Evolutionary conservation across 2,888 invertebrate species (phyloP), one percentile per base, ranked within the genome.

Genomic region (Cryptocephalus primarius): DNA sequence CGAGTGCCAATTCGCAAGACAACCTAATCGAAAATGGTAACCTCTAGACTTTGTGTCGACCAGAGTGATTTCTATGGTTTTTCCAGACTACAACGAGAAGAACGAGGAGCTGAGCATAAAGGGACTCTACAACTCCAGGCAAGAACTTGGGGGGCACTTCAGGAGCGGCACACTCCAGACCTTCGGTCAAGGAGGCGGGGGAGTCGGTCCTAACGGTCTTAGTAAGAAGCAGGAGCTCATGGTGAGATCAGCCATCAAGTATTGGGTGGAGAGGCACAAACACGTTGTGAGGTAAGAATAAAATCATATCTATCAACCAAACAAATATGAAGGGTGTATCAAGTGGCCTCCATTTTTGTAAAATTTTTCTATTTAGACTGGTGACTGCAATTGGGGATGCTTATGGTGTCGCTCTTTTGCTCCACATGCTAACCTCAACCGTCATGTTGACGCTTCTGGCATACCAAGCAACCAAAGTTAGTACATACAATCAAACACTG

Each of bases 221-320:
- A 82, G 83, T 0, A 83, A 83, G 65, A 89, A 88, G 61, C 88
- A 89, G 62, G 88, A 89, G 67, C 76, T 88, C 72, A 74, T 89
- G 69, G 88, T 89, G 1, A 75, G 89, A 54, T 88, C 88, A 33
- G 88, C 89, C 12, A 90, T 89, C 59, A 89, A 88, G 61, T 89
- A 90, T 62, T 90, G 89, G 89, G 89, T 90, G 32, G 89, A 90
- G 62, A 73, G 89, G 36, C 89, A 90, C 65, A 90, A 89, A 69
- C 89, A 89, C 63, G 85, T 89, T 45, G 89, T 89, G 39, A 83
- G 88, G 89, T 88, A 4, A 36, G 22, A 22, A 22, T 2, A 6
- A 22, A 6, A 6, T 6, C 22, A 22, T 4, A 22, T 6, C 2
- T 22, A 22, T 22, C 3, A 22, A 22, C 22, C 22, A 4, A 22